These are phyloP conservation scores for Beroe forskalii DNA, from an alignment of 37 sponge, comb jelly and placozoan species.

Conservation along the genomic window DNA sequence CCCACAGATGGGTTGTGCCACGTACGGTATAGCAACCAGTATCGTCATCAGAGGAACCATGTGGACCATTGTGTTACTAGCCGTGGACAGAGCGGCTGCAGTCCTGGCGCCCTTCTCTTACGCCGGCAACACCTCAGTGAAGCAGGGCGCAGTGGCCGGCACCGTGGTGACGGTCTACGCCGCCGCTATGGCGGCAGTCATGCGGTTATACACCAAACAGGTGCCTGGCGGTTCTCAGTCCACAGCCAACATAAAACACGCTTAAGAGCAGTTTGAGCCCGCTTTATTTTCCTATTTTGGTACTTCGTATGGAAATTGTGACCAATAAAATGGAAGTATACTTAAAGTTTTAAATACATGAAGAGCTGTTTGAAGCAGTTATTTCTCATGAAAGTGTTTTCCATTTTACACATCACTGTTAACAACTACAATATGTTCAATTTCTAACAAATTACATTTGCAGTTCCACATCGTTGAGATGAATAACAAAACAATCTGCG, in stretches of 20 bases:
- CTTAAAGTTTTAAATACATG: no score
- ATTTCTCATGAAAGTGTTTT: no score
- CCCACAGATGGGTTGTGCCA: conserved; percentile 21
- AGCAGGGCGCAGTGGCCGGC: background rate
- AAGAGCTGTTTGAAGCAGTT: no score
- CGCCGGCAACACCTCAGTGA: background rate
- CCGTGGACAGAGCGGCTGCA: conserved; percentile 14
- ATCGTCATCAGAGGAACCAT: conserved; percentile 32
- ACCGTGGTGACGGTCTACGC: background rate
- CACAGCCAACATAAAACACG: no score
- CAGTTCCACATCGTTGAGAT: background rate
- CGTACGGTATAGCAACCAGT: conserved; percentile 16
- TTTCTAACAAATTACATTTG: no score
- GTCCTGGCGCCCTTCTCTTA: conserved; percentile 47
- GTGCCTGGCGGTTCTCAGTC: no score
- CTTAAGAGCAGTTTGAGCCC: no score
- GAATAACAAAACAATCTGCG: background rate
- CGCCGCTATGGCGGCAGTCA: conserved; percentile 5
- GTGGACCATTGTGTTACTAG: conserved; percentile 58
- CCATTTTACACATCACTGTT: no score
- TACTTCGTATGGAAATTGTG: no score
- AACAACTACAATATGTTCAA: no score
- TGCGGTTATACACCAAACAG: conserved; percentile 1
- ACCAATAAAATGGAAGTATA: no score
- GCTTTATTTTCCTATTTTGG: no score